Evolutionary conservation across 2,113 vertebrate genomes (phyloP), one percentile per base, ranked within the genome.

Genomic region (Procavia capensis): DNA sequence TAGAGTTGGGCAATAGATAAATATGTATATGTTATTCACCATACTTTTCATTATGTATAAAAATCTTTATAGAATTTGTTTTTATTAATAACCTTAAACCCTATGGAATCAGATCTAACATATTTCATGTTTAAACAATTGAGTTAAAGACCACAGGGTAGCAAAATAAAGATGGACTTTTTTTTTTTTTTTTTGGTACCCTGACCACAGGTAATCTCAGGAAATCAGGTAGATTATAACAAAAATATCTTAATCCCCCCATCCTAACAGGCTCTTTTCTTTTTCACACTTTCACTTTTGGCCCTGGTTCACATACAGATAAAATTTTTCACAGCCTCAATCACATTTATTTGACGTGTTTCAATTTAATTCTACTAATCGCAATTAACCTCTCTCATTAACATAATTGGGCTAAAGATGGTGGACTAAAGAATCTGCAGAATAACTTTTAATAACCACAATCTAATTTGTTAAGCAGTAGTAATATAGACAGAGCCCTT

Each of bases 31-130:
- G 43, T 75, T 81, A n/a, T 50, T 76, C 45, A 85, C 31, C 90
- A 1, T 80, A 61, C 57, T 85, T 57, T 92, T 29, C 34, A 29
- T 43, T 20, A 57, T 27, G 24, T 39, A 47, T 61, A 92, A 92
- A 34, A 39, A 59, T 86, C 39, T 75, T 64, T 22, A 76, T 54
- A 45, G 34, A 34, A 36, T 36, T 61, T 76, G 41, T 25, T 57
- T 72, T 39, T 88, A 97, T 98, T 97, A 93, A 93, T 97, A 97
- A 98, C 98, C 96, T 97, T 98, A 98, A 98, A 97, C 91, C 97
- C 96, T 92, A 92, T 98, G 97, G 98, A 98, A 97, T 93, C 0
- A 0, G 93, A 97, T 85, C 66, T 93, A 83, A 61, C 8, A 10
- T 88, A 57, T 85, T 90, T 63, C 72, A 94, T 47, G 74, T 97